Conservation (phyloP, 1,140 invertebrate genomes). For the Globodera rostochiensis region DNA sequence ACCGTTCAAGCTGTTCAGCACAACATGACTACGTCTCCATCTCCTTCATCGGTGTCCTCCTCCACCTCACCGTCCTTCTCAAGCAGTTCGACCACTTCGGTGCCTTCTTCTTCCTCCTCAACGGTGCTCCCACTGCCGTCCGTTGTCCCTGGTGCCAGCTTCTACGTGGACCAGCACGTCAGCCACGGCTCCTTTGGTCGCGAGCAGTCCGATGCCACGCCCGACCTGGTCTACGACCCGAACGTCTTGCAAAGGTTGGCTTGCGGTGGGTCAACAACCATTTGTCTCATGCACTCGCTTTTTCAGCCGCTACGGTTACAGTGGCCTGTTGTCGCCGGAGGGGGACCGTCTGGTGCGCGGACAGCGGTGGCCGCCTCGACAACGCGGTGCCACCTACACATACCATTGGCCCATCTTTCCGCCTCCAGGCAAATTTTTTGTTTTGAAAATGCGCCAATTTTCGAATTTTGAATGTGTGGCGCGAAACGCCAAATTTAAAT, state of each 20-base stretch:
- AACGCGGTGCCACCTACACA: background rate
- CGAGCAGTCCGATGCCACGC: slow-evolving; percentile 10
- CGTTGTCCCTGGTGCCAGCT: slow-evolving; percentile 33
- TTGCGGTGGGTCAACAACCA: background rate
- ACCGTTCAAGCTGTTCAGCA: background rate
- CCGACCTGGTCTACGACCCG: slow-evolving; percentile 37
- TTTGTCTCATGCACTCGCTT: background rate
- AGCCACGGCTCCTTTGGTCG: slow-evolving; percentile 40
- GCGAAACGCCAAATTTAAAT: background rate
- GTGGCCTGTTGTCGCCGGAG: slow-evolving; percentile 25
- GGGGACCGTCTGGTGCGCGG: slow-evolving; percentile 6
- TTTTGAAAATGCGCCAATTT: background rate
- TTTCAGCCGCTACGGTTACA: slow-evolving; percentile 33
- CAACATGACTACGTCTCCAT: background rate
- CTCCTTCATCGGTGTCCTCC: background rate
- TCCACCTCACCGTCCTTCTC: background rate
- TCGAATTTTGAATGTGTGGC: background rate
- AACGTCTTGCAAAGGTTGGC: slow-evolving; percentile 39
- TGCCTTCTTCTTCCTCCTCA: background rate
- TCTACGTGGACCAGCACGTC: slow-evolving; percentile 47
- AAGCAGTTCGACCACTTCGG: background rate
- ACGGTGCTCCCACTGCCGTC: background rate
- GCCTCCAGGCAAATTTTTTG: background rate
- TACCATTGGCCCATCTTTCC: background rate
- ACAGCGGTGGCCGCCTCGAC: background rate